Evolutionary conservation across 1,140 invertebrate genomes (phyloP).

Genomic region (Glossosoma conforme): DNA sequence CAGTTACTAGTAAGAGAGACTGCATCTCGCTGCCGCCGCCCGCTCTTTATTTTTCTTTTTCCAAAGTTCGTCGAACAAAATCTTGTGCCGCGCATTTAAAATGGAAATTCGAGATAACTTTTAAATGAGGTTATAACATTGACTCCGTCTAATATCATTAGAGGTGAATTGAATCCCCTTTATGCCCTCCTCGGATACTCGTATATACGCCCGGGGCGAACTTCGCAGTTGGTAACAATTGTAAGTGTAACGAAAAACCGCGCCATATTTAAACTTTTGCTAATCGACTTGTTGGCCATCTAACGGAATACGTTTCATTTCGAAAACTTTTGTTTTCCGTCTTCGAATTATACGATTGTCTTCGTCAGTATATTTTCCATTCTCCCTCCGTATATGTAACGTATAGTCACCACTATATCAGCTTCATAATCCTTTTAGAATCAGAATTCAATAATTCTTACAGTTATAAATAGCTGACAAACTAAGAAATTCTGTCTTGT

Average conservation of each 20-base stretch:
- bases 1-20: too few species aligned
- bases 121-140: constrained; percentile 20
- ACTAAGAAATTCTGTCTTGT: too few species aligned
- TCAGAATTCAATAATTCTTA: too few species aligned
- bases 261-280: neutral
- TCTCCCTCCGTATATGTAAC: too few species aligned
- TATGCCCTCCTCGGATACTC: constrained; percentile 8
- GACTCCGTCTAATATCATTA: constrained; percentile 20
- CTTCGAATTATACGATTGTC: too few species aligned
- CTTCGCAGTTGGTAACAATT: constrained; percentile 12
- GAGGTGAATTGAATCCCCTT: constrained; percentile 21
- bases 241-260: constrained; percentile 6
- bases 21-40: too few species aligned
- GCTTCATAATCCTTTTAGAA: too few species aligned
- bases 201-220: neutral
- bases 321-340: too few species aligned
- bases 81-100: constrained; percentile 16
- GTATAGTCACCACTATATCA: too few species aligned
- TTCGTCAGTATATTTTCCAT: too few species aligned
- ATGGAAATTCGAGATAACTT: constrained; percentile 26
- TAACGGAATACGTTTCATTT: too few species aligned
- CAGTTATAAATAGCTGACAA: too few species aligned
- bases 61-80: constrained; percentile 2
- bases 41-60: constrained; percentile 3
- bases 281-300: neutral